These are phyloP conservation scores for Euleptes europaea DNA, from an alignment of 2,113 vertebrate species.

Conservation along the genomic window DNA sequence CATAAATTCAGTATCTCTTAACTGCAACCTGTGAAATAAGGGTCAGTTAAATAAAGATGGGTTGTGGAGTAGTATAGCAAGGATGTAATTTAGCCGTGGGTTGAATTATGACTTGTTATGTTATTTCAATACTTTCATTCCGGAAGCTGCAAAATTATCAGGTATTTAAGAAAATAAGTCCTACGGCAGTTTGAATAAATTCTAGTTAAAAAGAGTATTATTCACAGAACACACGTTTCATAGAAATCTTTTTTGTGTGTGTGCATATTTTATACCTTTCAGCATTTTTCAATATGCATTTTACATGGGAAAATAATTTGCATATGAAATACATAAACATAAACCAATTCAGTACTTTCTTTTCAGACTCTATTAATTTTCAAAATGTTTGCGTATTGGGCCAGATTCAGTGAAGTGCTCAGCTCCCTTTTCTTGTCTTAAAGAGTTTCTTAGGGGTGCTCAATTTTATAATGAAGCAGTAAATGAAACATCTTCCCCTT, in stretches of 20 bases:
- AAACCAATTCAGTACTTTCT: conserved; percentile 46
- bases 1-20: neutral
- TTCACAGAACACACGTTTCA: conserved; percentile 43
- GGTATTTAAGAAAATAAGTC: conserved; percentile 64
- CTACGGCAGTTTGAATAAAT: conserved; percentile 52
- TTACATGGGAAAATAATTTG: conserved; percentile 34
- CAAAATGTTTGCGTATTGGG: conserved; percentile 37
- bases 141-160: conserved; percentile 63
- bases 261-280: conserved; percentile 67
- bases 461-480: conserved; percentile 6
- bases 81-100: conserved; percentile 49
- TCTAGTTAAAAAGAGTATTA: conserved; percentile 55
- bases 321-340: conserved; percentile 47
- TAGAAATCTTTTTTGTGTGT: conserved; percentile 51
- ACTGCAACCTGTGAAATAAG: too few species aligned
- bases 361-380: conserved; percentile 28
- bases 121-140: conserved; percentile 56
- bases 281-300: conserved; percentile 35
- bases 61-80: conserved; percentile 19
- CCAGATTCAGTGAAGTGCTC: neutral
- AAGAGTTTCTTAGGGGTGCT: neutral
- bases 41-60: neutral
- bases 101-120: conserved; percentile 56
- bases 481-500: conserved; percentile 20
- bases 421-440: neutral